Conservation (phyloP, 1,140 invertebrate genomes). For the Heliconius congener region DNA sequence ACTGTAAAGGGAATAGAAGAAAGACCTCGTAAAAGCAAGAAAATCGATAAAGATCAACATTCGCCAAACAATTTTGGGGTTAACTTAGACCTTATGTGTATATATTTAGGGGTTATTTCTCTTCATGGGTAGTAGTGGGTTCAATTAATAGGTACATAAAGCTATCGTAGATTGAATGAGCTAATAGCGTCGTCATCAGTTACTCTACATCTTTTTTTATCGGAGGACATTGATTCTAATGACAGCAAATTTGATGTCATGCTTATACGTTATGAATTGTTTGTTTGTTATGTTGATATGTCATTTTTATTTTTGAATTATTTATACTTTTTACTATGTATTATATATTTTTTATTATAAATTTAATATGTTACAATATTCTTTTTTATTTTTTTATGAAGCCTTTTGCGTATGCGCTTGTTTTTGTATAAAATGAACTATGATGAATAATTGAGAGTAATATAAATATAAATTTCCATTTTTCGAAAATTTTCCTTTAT, state of each 20-base stretch:
- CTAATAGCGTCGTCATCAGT: constrained; percentile 28
- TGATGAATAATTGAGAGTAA: too few relatives aligned
- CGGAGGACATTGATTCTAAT: not conserved
- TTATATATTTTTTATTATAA: too few relatives aligned
- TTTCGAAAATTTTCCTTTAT: too few relatives aligned
- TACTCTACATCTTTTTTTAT: constrained; percentile 24
- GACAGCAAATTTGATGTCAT: not conserved
- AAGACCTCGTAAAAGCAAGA: constrained; percentile 27
- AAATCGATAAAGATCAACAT: constrained; percentile 36
- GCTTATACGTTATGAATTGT: not conserved
- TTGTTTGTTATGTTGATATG: not conserved
- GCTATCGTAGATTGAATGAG: constrained; percentile 35
- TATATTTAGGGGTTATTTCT: not conserved
- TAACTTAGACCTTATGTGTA: not conserved
- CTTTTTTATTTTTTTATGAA: too few relatives aligned
- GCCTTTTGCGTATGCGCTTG: too few relatives aligned
- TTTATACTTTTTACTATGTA: too few relatives aligned
- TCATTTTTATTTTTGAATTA: not conserved
- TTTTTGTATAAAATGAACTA: too few relatives aligned
- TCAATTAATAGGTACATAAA: constrained; percentile 30
- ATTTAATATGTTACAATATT: too few relatives aligned
- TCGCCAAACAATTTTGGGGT: not conserved
- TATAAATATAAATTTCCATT: too few relatives aligned
- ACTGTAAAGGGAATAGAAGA: constrained; percentile 28
- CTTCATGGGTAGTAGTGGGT: not conserved